Evolutionary conservation across 2,113 vertebrate species (phyloP).

Genomic region (Athene noctua): DNA sequence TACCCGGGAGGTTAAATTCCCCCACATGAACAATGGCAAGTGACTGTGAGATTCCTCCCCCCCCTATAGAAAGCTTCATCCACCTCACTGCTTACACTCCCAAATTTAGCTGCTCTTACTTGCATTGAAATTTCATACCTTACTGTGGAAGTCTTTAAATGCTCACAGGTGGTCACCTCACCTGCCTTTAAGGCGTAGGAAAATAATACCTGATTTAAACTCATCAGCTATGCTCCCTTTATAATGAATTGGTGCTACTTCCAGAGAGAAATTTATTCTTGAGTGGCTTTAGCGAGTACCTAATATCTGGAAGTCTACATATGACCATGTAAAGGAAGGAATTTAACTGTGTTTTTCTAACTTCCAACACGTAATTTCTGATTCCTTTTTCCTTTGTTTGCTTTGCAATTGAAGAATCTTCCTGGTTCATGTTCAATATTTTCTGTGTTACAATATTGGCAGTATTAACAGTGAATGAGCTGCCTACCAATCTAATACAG

Average conservation of each 20-base stretch:
- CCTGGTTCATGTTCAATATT: neutral
- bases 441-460: neutral
- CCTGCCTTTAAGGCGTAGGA: neutral
- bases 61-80: no score
- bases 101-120: neutral
- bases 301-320: neutral
- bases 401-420: neutral
- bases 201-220: neutral
- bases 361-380: neutral
- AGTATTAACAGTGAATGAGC: neutral
- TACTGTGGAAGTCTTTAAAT: neutral
- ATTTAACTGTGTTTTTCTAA: neutral
- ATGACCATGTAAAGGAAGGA: neutral
- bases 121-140: neutral
- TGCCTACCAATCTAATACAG: neutral
- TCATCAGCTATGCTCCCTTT: neutral
- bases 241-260: accelerated
- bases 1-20: no score
- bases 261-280: neutral
- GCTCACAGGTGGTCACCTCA: neutral
- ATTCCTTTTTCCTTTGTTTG: neutral
- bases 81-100: neutral
- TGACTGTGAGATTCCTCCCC: no score
- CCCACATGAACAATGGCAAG: no score
- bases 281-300: neutral